Conservation (phyloP, 2,113 vertebrate species). For the Megaceryle maxima region DNA sequence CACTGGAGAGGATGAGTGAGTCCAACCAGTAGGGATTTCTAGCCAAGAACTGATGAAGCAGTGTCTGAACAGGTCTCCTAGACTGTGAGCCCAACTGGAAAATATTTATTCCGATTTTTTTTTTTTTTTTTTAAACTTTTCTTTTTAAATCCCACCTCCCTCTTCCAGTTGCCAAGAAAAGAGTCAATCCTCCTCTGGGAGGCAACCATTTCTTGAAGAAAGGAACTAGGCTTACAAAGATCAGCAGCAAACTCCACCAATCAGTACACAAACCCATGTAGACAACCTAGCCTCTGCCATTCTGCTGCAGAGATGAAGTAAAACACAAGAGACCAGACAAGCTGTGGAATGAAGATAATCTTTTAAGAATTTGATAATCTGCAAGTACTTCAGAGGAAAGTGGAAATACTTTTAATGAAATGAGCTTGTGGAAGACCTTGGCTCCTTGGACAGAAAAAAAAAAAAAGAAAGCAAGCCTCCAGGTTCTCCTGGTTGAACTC, state of each 20-base stretch:
- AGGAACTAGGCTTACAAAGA: not conserved
- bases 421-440: not conserved
- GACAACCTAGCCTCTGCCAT: not conserved
- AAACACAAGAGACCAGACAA: not conserved
- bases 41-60: not conserved
- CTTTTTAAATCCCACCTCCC: not conserved
- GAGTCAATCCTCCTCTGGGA: not conserved
- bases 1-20: not conserved
- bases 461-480: not conserved
- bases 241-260: not conserved
- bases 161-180: not conserved
- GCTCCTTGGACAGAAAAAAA: not conserved
- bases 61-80: slow-evolving; percentile 2
- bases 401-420: not conserved
- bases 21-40: not conserved
- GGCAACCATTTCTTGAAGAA: not conserved
- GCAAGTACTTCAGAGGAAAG: not conserved
- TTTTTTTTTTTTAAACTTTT: not conserved
- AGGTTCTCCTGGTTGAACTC: not conserved
- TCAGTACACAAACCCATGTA: accelerated
- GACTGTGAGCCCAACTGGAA: slow-evolving; percentile 29
- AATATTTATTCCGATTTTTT: not conserved
- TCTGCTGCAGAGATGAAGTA: not conserved
- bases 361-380: not conserved
- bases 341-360: not conserved